phyloP scores from a whole-genome alignment of 2,797 vertebrate species.

The Sebastes cheni region DNA sequence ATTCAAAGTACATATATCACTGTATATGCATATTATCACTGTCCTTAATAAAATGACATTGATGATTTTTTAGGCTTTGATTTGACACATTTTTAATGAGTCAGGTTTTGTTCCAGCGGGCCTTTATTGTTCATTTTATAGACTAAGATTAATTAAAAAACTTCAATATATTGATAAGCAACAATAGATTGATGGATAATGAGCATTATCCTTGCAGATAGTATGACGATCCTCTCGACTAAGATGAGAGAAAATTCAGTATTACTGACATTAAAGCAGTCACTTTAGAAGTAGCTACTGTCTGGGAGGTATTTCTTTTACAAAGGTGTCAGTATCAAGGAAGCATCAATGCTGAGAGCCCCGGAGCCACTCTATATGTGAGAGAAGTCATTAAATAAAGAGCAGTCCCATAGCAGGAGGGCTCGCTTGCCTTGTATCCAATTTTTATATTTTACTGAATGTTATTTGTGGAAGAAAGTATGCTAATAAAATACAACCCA shows the following conservation, averaged over 20 bases:
- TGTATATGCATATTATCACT: neutral
- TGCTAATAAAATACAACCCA: neutral
- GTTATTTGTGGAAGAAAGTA: neutral
- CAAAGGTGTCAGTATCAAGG: conserved; percentile 41
- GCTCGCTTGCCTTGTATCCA: neutral
- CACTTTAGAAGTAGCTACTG: neutral
- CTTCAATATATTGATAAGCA: conserved; percentile 2
- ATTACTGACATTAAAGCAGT: conserved; percentile 2
- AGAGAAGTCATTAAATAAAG: conserved; percentile 40
- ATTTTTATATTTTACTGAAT: neutral
- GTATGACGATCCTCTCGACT: neutral
- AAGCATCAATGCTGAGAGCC: conserved; percentile 29
- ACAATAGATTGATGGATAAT: neutral
- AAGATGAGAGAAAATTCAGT: neutral
- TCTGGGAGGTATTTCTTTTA: conserved; percentile 35
- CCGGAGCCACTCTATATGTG: conserved; percentile 20
- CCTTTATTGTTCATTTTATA: neutral
- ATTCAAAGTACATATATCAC: neutral
- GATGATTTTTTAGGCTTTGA: neutral
- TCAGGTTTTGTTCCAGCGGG: neutral
- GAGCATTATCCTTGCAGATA: neutral
- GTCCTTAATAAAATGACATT: neutral
- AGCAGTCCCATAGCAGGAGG: neutral
- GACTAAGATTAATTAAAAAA: neutral
- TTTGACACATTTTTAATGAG: neutral